phyloP scores from a whole-genome alignment of 2,888 invertebrate species.

The Rotaria sp. region DNA sequence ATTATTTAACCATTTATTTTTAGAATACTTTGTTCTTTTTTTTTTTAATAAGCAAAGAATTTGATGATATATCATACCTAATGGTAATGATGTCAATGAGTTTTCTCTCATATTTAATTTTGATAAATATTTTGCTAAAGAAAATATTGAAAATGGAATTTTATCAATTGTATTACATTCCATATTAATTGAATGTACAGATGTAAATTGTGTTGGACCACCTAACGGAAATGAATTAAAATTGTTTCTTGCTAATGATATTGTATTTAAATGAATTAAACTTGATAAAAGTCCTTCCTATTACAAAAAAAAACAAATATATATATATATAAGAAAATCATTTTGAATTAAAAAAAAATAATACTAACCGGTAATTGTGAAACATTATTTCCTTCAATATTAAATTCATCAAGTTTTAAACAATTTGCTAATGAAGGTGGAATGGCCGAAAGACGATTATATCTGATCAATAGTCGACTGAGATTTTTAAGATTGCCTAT shows the following conservation, averaged over 20 bases:
- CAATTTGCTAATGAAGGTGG: conserved; percentile 87
- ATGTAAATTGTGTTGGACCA: conserved; percentile 92
- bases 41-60: neutral
- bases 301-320: conserved; percentile 45
- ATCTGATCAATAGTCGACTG: conserved; percentile 77
- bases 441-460: conserved; percentile 81
- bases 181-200: conserved; percentile 82
- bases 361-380: conserved; percentile 70
- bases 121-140: conserved; percentile 83
- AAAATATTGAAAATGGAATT: conserved; percentile 98
- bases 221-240: conserved; percentile 91
- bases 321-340: neutral
- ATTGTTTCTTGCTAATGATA: conserved; percentile 87
- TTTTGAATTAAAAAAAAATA: neutral
- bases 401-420: conserved; percentile 92
- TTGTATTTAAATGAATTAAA: conserved; percentile 77
- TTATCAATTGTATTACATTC: conserved; percentile 99
- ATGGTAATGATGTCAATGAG: conserved; percentile 80
- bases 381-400: conserved; percentile 95
- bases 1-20: neutral
- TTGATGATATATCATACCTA: conserved; percentile 58
- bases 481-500: conserved; percentile 83
- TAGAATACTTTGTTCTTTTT: neutral
- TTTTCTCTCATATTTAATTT: conserved; percentile 99
- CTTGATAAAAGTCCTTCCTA: conserved; percentile 85